Conservation (phyloP, 64 coral and sea anemone species). For the Montipora cactus region DNA sequence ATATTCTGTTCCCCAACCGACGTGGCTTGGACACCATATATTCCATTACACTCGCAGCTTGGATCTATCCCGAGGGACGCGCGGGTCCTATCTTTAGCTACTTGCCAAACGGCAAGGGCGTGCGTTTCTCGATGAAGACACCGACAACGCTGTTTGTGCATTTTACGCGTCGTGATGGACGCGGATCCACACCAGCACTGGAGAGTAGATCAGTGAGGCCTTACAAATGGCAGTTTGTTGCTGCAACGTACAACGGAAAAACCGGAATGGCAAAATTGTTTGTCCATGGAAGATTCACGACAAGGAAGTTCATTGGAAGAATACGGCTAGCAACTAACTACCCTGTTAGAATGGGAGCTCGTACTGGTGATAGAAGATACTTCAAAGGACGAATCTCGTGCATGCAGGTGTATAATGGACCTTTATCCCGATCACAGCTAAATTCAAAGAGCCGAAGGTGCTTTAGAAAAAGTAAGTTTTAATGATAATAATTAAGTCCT, state of each 20-base stretch:
- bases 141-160: slow-evolving; percentile 39
- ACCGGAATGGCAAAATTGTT: slow-evolving; percentile 62
- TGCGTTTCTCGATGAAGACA: slow-evolving; percentile 47
- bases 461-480: slow-evolving; percentile 34
- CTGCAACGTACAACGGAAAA: slow-evolving; percentile 53
- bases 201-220: slow-evolving; percentile 3
- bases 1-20: slow-evolving; percentile 70
- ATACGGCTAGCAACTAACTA: slow-evolving; percentile 65
- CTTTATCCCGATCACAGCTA: slow-evolving; percentile 36
- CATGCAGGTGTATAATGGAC: slow-evolving; percentile 54
- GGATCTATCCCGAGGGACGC: slow-evolving; percentile 54
- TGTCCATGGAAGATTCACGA: slow-evolving; percentile 39
- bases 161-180: slow-evolving; percentile 26
- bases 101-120: slow-evolving; percentile 11
- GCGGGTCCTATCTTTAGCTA: slow-evolving; percentile 50
- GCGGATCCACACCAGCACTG: slow-evolving; percentile 20
- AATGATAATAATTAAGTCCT: no score
- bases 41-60: slow-evolving; percentile 66
- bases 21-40: slow-evolving; percentile 63
- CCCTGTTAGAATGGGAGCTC: slow-evolving; percentile 69
- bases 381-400: slow-evolving; percentile 75
- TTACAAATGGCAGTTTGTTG: slow-evolving; percentile 59
- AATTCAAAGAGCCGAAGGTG: slow-evolving; percentile 31
- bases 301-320: slow-evolving; percentile 36
- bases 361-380: slow-evolving; percentile 38